Percentiles rank a stretch among this genome's conserved stretches.
Conservation (phyloP, 2,797 vertebrate genomes). For the Acanthurus tractus region DNA sequence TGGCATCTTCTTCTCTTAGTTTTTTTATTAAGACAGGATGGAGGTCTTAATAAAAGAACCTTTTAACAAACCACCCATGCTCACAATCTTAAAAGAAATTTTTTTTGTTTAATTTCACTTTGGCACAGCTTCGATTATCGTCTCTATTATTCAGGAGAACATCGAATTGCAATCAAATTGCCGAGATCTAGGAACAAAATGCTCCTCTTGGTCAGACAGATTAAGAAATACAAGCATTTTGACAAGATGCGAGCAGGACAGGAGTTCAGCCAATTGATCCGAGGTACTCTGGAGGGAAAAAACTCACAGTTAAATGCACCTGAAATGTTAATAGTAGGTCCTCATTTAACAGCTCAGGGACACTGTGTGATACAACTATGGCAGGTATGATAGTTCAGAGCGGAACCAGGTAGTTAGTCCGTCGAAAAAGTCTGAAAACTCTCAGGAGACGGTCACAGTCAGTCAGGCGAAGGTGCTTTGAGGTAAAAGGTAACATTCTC, state of each 20-base stretch:
- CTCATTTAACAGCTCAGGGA: not conserved
- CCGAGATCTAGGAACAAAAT: not conserved
- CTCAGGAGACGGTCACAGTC: no score
- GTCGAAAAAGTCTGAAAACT: no score
- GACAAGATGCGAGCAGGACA: not conserved
- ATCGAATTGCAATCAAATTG: not conserved
- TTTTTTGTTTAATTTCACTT: not conserved
- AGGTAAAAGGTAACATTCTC: no score
- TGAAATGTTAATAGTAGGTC: not conserved
- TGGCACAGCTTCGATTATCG: not conserved
- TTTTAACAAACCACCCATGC: not conserved
- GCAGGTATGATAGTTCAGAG: not conserved
- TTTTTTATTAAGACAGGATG: no score
- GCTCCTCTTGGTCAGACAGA: not conserved
- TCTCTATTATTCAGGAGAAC: not conserved
- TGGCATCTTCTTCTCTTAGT: not conserved
- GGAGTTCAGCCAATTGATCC: not conserved
- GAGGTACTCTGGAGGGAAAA: not conserved
- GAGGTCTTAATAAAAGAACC: not conserved
- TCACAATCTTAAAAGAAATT: not conserved
- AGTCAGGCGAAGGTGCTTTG: no score
- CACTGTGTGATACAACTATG: not conserved
- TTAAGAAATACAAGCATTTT: not conserved
- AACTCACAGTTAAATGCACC: not conserved
- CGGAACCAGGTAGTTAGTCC: not conserved